A percentile compares a stretch with the other conserved stretches of the same genome.
Conservation (phyloP, 2,888 invertebrate species). For the Agriopis marginaria region DNA sequence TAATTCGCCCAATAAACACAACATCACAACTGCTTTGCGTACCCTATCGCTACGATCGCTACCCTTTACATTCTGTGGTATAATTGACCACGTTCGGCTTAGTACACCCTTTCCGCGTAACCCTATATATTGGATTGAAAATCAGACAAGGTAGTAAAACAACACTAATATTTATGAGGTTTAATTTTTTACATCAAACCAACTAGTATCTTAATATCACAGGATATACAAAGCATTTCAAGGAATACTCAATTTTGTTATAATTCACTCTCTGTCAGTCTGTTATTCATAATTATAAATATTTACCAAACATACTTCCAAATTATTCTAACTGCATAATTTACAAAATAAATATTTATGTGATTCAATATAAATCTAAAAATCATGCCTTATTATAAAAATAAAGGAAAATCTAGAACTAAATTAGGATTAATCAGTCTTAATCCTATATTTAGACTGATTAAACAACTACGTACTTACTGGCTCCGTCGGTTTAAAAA, state of each 20-base stretch:
- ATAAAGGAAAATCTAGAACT: not conserved
- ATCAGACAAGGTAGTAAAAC: constrained; percentile 9
- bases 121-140: not conserved
- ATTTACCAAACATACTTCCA: constrained; percentile 10
- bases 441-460: not conserved
- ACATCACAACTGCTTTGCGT: no score
- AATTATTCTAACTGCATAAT: constrained; percentile 11
- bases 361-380: not conserved
- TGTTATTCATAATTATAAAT: constrained; percentile 32
- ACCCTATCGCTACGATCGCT: no score
- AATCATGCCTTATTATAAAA: not conserved
- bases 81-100: no score
- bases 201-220: constrained; percentile 61
- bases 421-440: not conserved
- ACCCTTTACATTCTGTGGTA: no score
- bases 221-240: constrained; percentile 49
- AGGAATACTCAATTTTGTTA: constrained; percentile 41
- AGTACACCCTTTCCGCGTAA: no score
- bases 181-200: constrained; percentile 19
- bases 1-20: no score
- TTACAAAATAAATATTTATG: constrained; percentile 18
- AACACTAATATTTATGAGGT: constrained; percentile 12
- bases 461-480: not conserved
- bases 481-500: not conserved
- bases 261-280: constrained; percentile 52